Conservation (phyloP, 23 tunicate species). For the Styela plicata region DNA sequence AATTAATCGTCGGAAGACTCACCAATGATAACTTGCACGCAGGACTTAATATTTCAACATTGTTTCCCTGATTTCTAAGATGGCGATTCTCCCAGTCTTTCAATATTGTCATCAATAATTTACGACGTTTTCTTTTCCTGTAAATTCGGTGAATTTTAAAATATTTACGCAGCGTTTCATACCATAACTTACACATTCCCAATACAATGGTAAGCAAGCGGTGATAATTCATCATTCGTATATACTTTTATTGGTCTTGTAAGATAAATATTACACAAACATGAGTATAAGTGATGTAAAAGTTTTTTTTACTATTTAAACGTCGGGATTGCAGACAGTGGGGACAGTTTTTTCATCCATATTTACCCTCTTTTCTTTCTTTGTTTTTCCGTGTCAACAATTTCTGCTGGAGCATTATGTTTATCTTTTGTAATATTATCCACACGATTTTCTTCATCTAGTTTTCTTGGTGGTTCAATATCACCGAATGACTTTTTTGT, state of each 20-base stretch:
- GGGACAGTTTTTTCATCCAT: no score
- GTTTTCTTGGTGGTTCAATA: not conserved
- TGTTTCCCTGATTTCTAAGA: not conserved
- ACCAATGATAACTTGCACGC: conserved; percentile 16
- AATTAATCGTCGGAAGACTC: not conserved
- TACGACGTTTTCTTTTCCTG: conserved; percentile 17
- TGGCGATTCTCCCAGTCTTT: conserved; percentile 35
- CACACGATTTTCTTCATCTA: not conserved
- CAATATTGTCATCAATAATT: conserved; percentile 15
- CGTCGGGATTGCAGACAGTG: no score
- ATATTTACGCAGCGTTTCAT: no score
- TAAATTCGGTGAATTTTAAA: not conserved
- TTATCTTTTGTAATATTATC: not conserved
- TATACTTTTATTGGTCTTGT: no score
- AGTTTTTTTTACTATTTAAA: no score
- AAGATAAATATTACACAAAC: no score
- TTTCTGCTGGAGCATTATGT: not conserved
- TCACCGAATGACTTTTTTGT: not conserved
- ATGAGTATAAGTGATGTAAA: no score
- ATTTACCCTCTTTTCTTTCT: not conserved
- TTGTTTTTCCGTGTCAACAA: not conserved
- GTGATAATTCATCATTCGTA: no score
- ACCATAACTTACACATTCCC: no score
- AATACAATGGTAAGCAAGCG: no score
- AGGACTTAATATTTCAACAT: not conserved